Conservation (phyloP, 1,140 invertebrate genomes). For the Ganaspis sp. region DNA sequence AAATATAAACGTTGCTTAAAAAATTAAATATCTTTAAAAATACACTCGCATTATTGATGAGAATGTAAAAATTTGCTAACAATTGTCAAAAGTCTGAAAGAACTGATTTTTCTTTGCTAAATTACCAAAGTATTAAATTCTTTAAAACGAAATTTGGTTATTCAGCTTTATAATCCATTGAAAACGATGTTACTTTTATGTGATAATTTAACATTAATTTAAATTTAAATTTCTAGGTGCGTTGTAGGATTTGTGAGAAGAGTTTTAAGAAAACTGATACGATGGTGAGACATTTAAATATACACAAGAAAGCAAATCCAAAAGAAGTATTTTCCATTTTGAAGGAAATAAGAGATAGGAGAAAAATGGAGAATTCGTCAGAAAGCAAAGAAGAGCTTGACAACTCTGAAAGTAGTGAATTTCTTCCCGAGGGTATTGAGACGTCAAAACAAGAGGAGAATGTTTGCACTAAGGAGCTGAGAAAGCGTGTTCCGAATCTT, state of each 20-base stretch:
- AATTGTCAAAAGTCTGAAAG: too few relatives aligned
- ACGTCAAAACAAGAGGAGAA: not conserved
- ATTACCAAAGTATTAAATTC: too few relatives aligned
- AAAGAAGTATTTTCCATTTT: constrained; percentile 65
- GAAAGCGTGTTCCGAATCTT: not conserved
- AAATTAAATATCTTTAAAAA: too few relatives aligned
- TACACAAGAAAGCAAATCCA: constrained; percentile 65
- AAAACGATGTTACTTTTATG: too few relatives aligned
- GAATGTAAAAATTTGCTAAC: too few relatives aligned
- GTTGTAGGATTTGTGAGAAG: constrained; percentile 66
- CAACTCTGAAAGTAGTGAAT: not conserved
- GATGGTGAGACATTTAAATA: constrained; percentile 68
- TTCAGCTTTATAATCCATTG: too few relatives aligned
- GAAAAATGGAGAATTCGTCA: constrained; percentile 52
- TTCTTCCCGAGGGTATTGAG: not conserved
- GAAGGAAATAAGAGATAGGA: constrained; percentile 64
- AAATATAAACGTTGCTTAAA: too few relatives aligned
- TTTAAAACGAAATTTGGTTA: too few relatives aligned
- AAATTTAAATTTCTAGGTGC: constrained; percentile 31
- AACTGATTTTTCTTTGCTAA: too few relatives aligned
- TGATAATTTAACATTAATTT: too few relatives aligned
- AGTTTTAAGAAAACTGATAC: constrained; percentile 65
- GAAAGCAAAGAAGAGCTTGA: constrained; percentile 25
- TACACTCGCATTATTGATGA: too few relatives aligned
- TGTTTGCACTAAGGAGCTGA: not conserved